A percentile compares a stretch with the other conserved stretches of the same genome.
These are phyloP conservation scores for Xanthorhoe designata DNA, from an alignment of 2,888 invertebrate species.

Conservation along the genomic window DNA sequence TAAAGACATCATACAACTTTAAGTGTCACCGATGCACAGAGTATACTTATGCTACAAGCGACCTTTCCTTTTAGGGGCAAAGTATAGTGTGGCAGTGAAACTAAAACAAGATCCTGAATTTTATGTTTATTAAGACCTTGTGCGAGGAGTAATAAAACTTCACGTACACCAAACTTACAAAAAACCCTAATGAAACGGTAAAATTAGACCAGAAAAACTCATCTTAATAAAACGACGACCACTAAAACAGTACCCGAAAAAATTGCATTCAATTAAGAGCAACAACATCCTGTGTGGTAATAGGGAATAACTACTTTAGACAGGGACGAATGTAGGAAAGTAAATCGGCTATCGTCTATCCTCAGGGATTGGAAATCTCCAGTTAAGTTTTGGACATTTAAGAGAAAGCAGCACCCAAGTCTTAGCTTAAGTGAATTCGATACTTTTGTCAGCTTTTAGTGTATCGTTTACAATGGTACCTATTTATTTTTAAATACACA, in stretches of 20 bases:
- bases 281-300: constrained; percentile 39
- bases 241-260: constrained; percentile 32
- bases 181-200: constrained; percentile 13
- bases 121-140: neutral
- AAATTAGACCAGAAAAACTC: constrained; percentile 9
- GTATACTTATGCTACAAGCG: too few species aligned
- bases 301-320: constrained; percentile 38
- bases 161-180: constrained; percentile 7
- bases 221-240: constrained; percentile 14
- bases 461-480: too few species aligned
- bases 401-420: too few species aligned
- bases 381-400: too few species aligned
- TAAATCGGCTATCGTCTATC: neutral
- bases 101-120: neutral
- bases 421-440: too few species aligned
- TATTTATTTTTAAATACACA: too few species aligned
- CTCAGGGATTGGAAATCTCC: neutral
- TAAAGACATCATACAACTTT: too few species aligned
- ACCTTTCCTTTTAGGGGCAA: too few species aligned
- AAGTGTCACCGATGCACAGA: too few species aligned
- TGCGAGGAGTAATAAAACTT: neutral
- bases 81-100: too few species aligned
- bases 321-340: constrained; percentile 13
- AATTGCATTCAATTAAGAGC: constrained; percentile 45
- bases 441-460: too few species aligned